These are phyloP conservation scores for Cerceris rybyensis DNA, from an alignment of 2,888 invertebrate species.

Conservation along the genomic window DNA sequence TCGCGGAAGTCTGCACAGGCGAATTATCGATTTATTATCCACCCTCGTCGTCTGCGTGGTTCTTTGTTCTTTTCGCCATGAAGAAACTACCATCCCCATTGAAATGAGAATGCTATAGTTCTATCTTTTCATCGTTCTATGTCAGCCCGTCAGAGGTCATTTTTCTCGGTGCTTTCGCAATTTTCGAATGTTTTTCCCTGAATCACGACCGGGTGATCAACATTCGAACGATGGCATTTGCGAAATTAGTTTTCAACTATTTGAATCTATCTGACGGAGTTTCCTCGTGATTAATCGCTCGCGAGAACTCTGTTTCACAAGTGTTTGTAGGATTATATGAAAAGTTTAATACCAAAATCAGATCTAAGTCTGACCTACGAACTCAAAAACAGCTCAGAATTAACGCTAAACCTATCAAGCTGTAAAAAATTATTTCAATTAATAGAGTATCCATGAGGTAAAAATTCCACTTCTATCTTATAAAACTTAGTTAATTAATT, in stretches of 20 bases:
- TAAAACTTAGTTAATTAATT: too few relatives aligned
- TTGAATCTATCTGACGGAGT: not conserved
- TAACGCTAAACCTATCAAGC: too few relatives aligned
- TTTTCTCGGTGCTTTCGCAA: not conserved
- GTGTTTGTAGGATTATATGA: too few relatives aligned
- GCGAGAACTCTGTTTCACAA: too few relatives aligned
- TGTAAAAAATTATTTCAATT: too few relatives aligned
- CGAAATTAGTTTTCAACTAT: not conserved
- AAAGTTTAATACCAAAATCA: too few relatives aligned
- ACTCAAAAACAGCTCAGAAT: too few relatives aligned
- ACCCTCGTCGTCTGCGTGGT: slow-evolving; percentile 7
- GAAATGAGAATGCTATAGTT: not conserved
- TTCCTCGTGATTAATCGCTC: too few relatives aligned
- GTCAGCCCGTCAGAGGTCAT: not conserved
- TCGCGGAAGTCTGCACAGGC: slow-evolving; percentile 14
- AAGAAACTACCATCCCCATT: not conserved
- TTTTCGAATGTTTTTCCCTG: not conserved
- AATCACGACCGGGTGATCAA: not conserved
- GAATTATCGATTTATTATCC: slow-evolving; percentile 40
- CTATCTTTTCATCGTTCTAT: not conserved
- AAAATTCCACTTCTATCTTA: too few relatives aligned
- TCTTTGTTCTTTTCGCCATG: not conserved
- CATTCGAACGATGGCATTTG: not conserved
- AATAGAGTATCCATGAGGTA: too few relatives aligned
- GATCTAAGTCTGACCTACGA: too few relatives aligned